A percentile compares a stretch with the other conserved stretches of the same genome.
These are phyloP conservation scores for Carlito syrichta DNA, from an alignment of 2,113 vertebrate species.

Conservation along the genomic window DNA sequence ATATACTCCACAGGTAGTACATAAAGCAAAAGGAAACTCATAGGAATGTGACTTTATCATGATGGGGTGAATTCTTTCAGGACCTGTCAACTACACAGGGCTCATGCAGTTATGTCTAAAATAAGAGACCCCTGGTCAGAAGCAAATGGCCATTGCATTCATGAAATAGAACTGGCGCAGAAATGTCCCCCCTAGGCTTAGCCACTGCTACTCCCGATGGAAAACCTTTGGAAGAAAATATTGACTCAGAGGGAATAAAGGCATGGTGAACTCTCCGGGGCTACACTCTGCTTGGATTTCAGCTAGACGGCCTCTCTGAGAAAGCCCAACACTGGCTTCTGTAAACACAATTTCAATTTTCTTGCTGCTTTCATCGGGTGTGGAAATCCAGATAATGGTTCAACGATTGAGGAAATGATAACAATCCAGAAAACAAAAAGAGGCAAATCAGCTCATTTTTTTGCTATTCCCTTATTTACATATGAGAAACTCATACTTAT, in stretches of 20 bases:
- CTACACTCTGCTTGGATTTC: neutral
- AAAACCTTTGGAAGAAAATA: neutral
- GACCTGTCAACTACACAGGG: neutral
- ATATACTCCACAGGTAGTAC: too few relatives aligned
- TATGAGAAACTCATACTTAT: neutral
- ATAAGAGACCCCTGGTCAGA: neutral
- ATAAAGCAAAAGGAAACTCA: neutral
- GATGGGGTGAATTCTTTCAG: neutral
- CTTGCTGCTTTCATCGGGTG: neutral
- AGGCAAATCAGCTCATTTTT: neutral
- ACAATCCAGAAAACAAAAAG: neutral
- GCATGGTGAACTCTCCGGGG: neutral
- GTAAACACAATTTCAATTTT: neutral
- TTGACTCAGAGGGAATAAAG: too few relatives aligned
- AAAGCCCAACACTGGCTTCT: neutral
- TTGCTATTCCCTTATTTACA: neutral
- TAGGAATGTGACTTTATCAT: neutral
- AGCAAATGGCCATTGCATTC: neutral
- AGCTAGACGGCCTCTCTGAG: neutral
- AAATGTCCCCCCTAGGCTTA: neutral
- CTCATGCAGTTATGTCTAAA: neutral
- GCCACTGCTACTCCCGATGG: neutral
- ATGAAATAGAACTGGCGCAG: neutral
- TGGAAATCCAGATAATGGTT: neutral
- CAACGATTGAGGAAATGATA: neutral